Base-by-base conservation (phyloP, 1,140 invertebrate genomes). In the Drosophila watanabei region DNA sequence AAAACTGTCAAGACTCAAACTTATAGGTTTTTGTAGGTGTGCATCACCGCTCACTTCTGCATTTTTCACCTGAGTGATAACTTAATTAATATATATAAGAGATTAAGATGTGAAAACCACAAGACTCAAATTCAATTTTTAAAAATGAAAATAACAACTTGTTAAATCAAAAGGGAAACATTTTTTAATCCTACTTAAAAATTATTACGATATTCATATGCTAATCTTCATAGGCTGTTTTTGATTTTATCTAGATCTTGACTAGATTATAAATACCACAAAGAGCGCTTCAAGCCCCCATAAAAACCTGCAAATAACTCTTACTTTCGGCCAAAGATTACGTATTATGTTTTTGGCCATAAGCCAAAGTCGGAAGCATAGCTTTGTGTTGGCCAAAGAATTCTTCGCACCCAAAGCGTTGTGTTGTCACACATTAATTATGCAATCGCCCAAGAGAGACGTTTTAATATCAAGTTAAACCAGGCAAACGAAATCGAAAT, bases 391-490 rank as follows among this genome's bases (percentile, higher is more conserved):
- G 46, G 39, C 16, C 62, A n/a, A 46, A 63, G 41, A 68, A 37
- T 49, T 71, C 37, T 37, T 39, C 11, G 35, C 49, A 24, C 46
- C 33, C 46, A 28, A 11, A 16, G 13, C 37, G 30, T 18, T 35
- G 66, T 37, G 37, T 68, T 68, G 68, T 71, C 68, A 71, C 49
- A 28, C 46, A 61, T 75, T 73, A 73, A 75, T 75, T 75, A 73
- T 73, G 68, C 70, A 73, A 73, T 73, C 70, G 49, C 33, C 43
- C 16, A 41, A 48, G 43, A 72, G 52, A 72, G 35, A 37, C 54
- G 43, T 52, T 69, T 60, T 24, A 73, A 73, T 75, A 73, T 52
- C 71, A 73, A 73, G 71, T 73, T 39, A 73, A 72, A 73, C 54
- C 69, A 28, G 68, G 68, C 69, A 33, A 73, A 61, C 46, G 68